These are phyloP conservation scores for Microtus oregoni DNA, from an alignment of 2,113 vertebrate genomes.

Conservation along the genomic window DNA sequence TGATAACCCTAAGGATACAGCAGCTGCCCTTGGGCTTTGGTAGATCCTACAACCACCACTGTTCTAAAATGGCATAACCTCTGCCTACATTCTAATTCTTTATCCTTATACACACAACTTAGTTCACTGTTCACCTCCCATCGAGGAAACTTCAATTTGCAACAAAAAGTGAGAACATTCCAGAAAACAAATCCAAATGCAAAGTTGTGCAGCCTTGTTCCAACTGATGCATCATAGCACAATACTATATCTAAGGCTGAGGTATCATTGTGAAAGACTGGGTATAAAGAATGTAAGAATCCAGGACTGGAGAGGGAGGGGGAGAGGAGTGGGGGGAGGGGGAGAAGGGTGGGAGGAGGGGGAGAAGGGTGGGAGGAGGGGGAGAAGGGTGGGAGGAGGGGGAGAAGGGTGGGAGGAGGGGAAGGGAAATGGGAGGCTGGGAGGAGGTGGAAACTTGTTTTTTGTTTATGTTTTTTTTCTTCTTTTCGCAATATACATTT, in stretches of 20 bases:
- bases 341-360: no score
- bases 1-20: neutral
- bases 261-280: neutral
- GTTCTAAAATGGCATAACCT: neutral
- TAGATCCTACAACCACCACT: no score
- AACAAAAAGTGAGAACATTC: neutral
- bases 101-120: neutral
- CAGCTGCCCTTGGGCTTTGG: neutral
- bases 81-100: neutral
- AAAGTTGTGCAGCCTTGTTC: neutral
- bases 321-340: no score
- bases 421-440: no score
- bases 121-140: neutral
- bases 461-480: no score
- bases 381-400: no score
- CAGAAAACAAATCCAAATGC: neutral
- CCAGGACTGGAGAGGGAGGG: no score
- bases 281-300: neutral
- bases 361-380: no score
- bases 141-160: neutral
- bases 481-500: no score
- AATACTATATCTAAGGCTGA: neutral
- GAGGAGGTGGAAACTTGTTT: no score
- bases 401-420: no score
- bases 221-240: neutral